A percentile compares a stretch with the other conserved stretches of the same genome.
Evolutionary conservation across 2,797 vertebrate species (phyloP).

Genomic region (Dryobates pubescens): DNA sequence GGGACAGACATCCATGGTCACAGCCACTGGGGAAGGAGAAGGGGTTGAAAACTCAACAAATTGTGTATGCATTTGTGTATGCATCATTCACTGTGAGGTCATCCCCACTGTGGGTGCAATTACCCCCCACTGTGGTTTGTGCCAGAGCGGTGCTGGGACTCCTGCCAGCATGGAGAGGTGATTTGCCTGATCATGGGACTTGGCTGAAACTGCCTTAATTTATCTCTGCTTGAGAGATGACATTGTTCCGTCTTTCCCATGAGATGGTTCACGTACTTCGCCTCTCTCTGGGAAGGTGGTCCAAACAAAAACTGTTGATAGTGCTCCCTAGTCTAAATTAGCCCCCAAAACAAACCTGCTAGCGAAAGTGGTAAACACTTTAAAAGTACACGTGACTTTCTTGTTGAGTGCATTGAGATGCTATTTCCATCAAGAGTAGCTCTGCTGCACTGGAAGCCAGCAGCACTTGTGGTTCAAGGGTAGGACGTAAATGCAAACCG

Average conservation of each 20-base stretch:
- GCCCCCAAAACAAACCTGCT: background rate
- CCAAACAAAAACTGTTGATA: background rate
- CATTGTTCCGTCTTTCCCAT: background rate
- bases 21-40: background rate
- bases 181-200: background rate
- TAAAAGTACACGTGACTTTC: background rate
- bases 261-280: background rate
- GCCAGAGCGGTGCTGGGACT: accelerated
- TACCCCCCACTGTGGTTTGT: accelerated
- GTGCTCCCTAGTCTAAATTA: background rate
- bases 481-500: slow-evolving; percentile 65
- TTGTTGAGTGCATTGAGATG: slow-evolving; percentile 17
- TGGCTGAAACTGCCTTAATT: accelerated
- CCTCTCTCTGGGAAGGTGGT: background rate
- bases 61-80: accelerated
- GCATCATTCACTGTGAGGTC: background rate
- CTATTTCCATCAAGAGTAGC: slow-evolving; percentile 51
- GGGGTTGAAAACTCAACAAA: background rate
- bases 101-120: accelerated
- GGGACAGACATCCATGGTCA: accelerated
- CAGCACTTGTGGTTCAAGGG: slow-evolving; percentile 62
- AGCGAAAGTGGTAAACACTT: background rate
- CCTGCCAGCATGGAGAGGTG: background rate
- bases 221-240: background rate
- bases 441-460: slow-evolving; percentile 22